Base-by-base conservation (phyloP, 2,113 vertebrate genomes). In the Neodon shergylaensis region DNA sequence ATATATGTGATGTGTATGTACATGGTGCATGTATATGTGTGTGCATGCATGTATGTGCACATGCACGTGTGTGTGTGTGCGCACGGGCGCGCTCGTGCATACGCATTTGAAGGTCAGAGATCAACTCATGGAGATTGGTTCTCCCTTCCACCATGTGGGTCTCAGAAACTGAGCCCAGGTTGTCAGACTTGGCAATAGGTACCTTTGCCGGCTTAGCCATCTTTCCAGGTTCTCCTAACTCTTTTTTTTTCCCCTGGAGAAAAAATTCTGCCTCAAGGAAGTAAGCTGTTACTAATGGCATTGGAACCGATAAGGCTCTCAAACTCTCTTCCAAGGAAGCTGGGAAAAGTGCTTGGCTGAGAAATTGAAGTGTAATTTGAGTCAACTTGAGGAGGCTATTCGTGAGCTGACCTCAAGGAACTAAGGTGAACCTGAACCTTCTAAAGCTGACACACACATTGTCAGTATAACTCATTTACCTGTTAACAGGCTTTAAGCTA, bases 231-330 rank as follows among this genome's bases (percentile, higher is more conserved):
- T 13, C 24, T 42, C 24, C 11, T 28, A 63, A 63, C 81, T 63
- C 22, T 33, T 68, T 68, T 68, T 87, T 83, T 39, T 49, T 49
- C 11, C 36, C n/a, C n/a, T n/a, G 76, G 36, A 90, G 31, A 91
- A 31, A 95, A 87, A 94, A 83, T 63, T 93, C 72, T 77, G 11
- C 44, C 86, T 42, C 14, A 26, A 42, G 77, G 79, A 89, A 54
- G 31, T 58, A 91, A 47, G 5, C 28, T 36, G 26, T 79, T 73
- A 24, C 22, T 28, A 42, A 83, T 22, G 54, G 81, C 81, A 42
- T 42, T 70, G 83, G 65, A 61, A 81, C 13, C 65, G 14, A 19
- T 88, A 74, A 91, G 39, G 10, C 54, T 93, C 19, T 22, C 73
- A 28, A 90, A 89, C 26, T 47, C 4, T 88, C 63, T 94, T 73